phyloP scores from a whole-genome alignment of 2,797 vertebrate species.

The Potorous gilbertii region DNA sequence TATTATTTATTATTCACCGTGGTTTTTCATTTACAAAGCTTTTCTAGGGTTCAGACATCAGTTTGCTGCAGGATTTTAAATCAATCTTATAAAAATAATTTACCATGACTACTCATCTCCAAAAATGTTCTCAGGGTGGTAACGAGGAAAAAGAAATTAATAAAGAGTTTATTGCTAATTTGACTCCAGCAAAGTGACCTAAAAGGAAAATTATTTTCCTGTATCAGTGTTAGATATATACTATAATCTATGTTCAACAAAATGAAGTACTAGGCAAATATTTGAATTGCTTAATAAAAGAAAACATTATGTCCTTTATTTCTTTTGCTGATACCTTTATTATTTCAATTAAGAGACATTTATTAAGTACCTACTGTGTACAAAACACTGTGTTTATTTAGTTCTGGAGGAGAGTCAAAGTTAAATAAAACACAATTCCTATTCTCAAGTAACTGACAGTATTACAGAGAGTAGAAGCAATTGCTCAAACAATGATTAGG shows the following conservation, averaged over 20 bases:
- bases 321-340: background rate
- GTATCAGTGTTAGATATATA: background rate
- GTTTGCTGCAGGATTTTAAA: conserved; percentile 1
- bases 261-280: background rate
- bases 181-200: conserved; percentile 29
- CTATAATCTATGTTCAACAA: background rate
- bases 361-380: background rate
- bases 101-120: background rate
- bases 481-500: background rate
- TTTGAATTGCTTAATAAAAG: background rate
- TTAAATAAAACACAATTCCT: background rate
- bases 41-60: conserved; percentile 37
- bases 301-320: background rate
- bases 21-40: conserved; percentile 13
- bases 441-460: background rate
- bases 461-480: conserved; percentile 21
- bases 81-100: background rate
- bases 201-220: conserved; percentile 24
- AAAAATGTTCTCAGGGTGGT: conserved; percentile 51
- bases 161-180: conserved; percentile 31
- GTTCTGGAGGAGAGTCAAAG: background rate
- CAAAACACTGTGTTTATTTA: background rate
- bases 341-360: background rate
- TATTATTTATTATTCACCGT: conserved; percentile 24
- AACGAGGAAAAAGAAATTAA: conserved; percentile 50